Conservation (phyloP, 2,113 vertebrate genomes). For the Mungos mungo region DNA sequence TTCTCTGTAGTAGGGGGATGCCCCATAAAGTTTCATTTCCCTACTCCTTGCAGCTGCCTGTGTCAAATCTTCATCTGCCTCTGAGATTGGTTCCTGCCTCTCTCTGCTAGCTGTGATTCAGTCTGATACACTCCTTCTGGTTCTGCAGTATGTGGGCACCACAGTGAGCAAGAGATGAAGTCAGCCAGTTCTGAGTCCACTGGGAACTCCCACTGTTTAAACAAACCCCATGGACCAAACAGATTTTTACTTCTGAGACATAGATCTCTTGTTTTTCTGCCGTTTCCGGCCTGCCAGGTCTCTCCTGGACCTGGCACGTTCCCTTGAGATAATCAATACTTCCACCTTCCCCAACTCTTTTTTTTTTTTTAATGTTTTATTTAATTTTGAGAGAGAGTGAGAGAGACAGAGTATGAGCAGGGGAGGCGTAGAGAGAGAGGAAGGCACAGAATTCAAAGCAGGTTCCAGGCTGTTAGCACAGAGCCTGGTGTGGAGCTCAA, state of each 20-base stretch:
- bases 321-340: not conserved
- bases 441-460: too few species aligned
- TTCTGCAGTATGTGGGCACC: not conserved
- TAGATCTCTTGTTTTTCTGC: not conserved
- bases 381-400: too few species aligned
- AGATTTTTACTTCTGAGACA: accelerated
- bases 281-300: not conserved
- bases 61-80: not conserved
- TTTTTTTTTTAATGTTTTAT: too few species aligned
- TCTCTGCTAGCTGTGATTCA: not conserved
- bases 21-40: not conserved
- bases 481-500: too few species aligned
- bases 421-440: too few species aligned
- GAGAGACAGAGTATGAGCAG: too few species aligned
- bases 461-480: too few species aligned
- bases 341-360: not conserved
- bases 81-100: not conserved
- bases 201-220: not conserved
- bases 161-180: not conserved
- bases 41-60: not conserved
- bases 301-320: not conserved
- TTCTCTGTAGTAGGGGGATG: not conserved
- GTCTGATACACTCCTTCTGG: not conserved
- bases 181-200: not conserved
- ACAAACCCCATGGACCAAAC: not conserved